Evolutionary conservation across 2,888 invertebrate species (phyloP), one percentile per base, ranked within the genome.

Genomic region (Peribatodes rhomboidaria): DNA sequence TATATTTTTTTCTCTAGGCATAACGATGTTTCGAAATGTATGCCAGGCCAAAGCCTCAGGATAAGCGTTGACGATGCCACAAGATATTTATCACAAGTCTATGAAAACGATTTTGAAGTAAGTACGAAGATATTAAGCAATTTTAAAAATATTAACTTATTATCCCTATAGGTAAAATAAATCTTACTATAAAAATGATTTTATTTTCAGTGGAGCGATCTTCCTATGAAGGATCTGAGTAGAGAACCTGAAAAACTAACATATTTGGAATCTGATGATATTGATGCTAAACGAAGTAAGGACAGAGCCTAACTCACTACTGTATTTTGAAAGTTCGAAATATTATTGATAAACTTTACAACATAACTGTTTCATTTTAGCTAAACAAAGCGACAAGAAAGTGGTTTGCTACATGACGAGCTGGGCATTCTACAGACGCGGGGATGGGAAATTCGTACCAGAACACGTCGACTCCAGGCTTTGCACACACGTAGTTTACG

Each of bases 401-500:
- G 96, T 98, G 0, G 95, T 98, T 0, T 98, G 98, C 84, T 98
- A 98, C 80, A 94, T 97, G 83, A 97, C 98, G 0, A 98, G 97
- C 79, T 98, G 98, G 98, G 96, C 98, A 0, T 96, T 97, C 87
- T 97, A 98, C 80, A 94, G 98, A 61, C 96, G 96, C 73, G 95
- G 95, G 0, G 96, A 96, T 61, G 98, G 97, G 4, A 96, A 97
- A 85, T 98, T 97, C 83, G 96, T 97, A 0, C 98, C 98, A 0
- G 98, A 98, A 86, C 95, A 97, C 73, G 91, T 98, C 1, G 97
- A 98, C 77, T 94, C 96, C 0, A 92, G 95, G 57, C 94, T 98
- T 0, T 99, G 99, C 82, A 98, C 98, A 0, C 97, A 98, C 75
- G 89, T 98, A 0, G 95, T 98, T 14, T 98, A 98, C 78, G 98